Conservation (phyloP, 1,140 invertebrate species). For the Euura saliciscinereae region DNA sequence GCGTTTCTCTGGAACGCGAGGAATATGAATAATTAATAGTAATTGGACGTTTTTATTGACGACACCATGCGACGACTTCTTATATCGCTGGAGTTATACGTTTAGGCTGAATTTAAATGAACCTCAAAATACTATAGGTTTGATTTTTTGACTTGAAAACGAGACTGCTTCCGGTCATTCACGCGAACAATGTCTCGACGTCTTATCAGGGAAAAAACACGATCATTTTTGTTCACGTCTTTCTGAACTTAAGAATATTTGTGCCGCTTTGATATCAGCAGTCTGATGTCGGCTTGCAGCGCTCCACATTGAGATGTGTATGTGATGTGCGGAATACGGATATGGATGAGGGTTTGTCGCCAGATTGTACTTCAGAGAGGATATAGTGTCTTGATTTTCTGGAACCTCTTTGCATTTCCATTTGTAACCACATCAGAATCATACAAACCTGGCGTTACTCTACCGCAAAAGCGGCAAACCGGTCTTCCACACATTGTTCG, state of each 20-base stretch:
- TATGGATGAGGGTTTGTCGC: neutral
- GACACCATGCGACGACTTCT: neutral
- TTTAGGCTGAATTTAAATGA: too few relatives aligned
- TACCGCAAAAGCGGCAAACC: neutral
- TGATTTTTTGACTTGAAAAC: too few relatives aligned
- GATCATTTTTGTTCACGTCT: too few relatives aligned
- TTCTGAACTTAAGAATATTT: neutral
- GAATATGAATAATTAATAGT: slow-evolving; percentile 21
- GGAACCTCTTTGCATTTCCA: neutral
- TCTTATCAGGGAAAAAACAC: neutral
- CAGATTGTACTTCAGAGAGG: neutral
- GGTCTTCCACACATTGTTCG: neutral
- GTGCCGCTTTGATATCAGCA: neutral
- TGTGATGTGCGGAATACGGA: neutral
- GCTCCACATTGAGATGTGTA: neutral
- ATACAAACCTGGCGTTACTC: neutral
- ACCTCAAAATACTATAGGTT: too few relatives aligned
- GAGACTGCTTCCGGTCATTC: too few relatives aligned
- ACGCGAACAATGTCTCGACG: too few relatives aligned
- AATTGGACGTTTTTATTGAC: neutral
- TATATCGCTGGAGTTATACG: too few relatives aligned
- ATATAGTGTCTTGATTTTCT: neutral
- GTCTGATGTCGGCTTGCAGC: neutral
- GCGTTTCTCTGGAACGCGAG: slow-evolving; percentile 29
- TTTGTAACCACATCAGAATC: neutral